Evolutionary conservation across 2,113 vertebrate genomes (phyloP), one percentile per base, ranked within the genome.

Genomic region (Erpornis zantholeuca): DNA sequence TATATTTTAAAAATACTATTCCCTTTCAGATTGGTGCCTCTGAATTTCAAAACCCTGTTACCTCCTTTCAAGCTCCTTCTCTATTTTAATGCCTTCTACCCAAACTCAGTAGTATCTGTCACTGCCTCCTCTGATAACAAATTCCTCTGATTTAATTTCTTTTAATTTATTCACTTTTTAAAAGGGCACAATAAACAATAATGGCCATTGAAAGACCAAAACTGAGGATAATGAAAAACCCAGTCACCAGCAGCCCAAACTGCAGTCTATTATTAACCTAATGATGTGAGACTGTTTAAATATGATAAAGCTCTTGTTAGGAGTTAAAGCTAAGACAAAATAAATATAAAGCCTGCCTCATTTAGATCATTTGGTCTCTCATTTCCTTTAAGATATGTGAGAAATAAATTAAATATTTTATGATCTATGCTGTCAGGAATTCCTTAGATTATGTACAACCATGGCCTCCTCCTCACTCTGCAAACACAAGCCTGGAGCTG

Each of bases 211-310:
- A 45, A 78, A 91, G n/a, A 82, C 77, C 54, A 68, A 85, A 82
- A 33, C 25, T 0, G 1, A 72, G 33, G 50, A 61, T 92, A 85
- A 96, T 66, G 70, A 91, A 82, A 84, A 86, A 85, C 65, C 72
- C 86, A 75, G 80, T 59, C 80, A 57, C 45, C 35, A 90, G 70
- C 66, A 60, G 77, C 0, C 2, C 83, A 84, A 50, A 76, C 77
- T 49, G 44, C 84, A 79, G 66, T 81, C 91, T 12, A 11, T 87
- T 66, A 85, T 73, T 92, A 77, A 92, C 65, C 56, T 76, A 76
- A 91, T 64, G 77, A 79, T 60, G 86, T 64, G 76, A 86, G 65
- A 78, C 60, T 90, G 44, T 49, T 97, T 84, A 82, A 89, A 94
- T 53, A 89, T 47, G 83, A 82, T 84, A 91, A 91, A 88, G 40